A percentile compares a stretch with the other conserved stretches of the same genome.
phyloP scores from a whole-genome alignment of 2,113 vertebrate genomes.

The Perca fluviatilis region DNA sequence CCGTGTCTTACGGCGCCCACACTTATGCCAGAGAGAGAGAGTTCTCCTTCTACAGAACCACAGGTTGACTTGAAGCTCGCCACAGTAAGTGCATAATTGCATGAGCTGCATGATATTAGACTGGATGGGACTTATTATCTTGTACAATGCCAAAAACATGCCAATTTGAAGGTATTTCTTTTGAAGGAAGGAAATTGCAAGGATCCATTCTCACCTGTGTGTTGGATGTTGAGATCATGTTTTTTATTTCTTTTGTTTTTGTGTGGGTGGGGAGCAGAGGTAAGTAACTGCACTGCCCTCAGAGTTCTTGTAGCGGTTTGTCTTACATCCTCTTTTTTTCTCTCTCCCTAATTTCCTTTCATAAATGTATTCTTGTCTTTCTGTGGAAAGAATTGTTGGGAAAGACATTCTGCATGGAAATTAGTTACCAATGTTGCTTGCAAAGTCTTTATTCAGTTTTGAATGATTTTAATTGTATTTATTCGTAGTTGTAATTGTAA shows the following conservation, averaged over 20 bases:
- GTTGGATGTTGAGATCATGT: slow-evolving; percentile 14
- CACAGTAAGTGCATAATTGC: slow-evolving; percentile 81
- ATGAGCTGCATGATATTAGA: slow-evolving; percentile 40
- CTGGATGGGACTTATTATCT: slow-evolving; percentile 30
- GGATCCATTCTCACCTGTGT: background rate
- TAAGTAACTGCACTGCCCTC: slow-evolving; percentile 45
- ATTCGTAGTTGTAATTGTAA: background rate
- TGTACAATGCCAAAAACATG: slow-evolving; percentile 10
- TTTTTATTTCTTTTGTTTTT: slow-evolving; percentile 48
- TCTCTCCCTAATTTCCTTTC: background rate
- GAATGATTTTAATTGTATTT: background rate
- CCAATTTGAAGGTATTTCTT: slow-evolving; percentile 12
- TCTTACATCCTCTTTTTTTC: background rate
- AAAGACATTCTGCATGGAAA: background rate
- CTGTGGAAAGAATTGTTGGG: background rate
- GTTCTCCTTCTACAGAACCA: slow-evolving; percentile 59
- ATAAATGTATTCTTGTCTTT: background rate
- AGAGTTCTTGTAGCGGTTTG: background rate
- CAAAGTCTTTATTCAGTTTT: background rate
- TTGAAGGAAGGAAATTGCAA: background rate
- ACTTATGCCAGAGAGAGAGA: slow-evolving; percentile 38
- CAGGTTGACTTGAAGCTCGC: slow-evolving; percentile 78
- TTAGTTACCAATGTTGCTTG: background rate
- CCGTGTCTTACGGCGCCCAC: slow-evolving; percentile 69
- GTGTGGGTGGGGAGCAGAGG: slow-evolving; percentile 49